phyloP scores from a whole-genome alignment of 2,113 vertebrate genomes.

The Ariopsis seemanni region DNA sequence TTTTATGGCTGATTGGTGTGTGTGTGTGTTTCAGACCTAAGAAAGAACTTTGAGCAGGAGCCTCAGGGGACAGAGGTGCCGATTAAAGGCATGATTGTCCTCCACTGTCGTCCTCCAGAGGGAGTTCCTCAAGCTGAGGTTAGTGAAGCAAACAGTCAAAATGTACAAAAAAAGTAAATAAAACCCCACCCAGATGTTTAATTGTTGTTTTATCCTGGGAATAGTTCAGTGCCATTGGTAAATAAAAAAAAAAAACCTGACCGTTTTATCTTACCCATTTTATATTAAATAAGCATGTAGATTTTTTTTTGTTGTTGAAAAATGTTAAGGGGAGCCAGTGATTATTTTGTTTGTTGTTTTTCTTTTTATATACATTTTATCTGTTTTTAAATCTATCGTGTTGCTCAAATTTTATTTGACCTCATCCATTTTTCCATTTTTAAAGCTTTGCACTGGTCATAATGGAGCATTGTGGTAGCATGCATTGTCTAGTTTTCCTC shows the following conservation, averaged over 20 bases:
- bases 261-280: neutral
- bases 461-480: neutral
- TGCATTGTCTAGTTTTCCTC: neutral
- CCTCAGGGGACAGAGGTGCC: constrained; percentile 94
- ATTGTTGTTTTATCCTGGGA: neutral
- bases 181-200: neutral
- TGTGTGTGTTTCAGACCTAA: constrained; percentile 76
- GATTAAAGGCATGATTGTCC: constrained; percentile 95
- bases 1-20: neutral
- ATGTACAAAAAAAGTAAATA: neutral
- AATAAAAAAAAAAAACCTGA: too few species aligned
- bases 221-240: neutral
- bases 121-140: constrained; percentile 92
- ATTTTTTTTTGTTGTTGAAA: neutral
- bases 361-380: neutral
- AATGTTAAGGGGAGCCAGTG: neutral
- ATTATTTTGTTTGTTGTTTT: neutral
- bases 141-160: constrained; percentile 56
- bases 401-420: neutral
- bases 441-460: neutral
- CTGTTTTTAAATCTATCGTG: neutral
- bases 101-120: constrained; percentile 96
- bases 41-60: constrained; percentile 97
- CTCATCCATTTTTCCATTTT: neutral
- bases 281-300: neutral